Percentiles rank a stretch among this genome's conserved stretches.
phyloP scores from a whole-genome alignment of 2,797 vertebrate species.

The Scolopax rusticola region DNA sequence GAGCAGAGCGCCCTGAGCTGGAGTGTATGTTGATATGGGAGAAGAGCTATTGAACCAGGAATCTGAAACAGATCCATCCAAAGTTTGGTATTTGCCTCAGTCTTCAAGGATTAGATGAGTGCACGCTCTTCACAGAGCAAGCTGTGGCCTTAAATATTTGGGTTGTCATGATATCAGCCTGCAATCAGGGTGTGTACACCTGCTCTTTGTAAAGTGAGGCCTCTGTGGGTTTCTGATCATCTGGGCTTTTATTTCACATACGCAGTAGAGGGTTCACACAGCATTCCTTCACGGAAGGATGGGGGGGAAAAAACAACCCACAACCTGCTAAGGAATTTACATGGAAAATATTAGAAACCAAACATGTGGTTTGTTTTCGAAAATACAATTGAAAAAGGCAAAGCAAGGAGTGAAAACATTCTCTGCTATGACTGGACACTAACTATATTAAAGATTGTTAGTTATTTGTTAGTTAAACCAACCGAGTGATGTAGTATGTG shows the following conservation, averaged over 20 bases:
- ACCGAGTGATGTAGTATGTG: not conserved
- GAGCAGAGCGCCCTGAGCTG: not conserved
- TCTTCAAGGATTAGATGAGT: not conserved
- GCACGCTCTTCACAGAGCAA: not conserved
- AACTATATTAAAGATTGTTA: not conserved
- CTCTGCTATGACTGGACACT: not conserved
- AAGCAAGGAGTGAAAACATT: not conserved
- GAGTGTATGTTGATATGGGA: not conserved
- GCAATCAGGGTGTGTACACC: not conserved
- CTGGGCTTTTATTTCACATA: not conserved
- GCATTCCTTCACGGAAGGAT: not conserved
- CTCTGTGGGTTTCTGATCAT: not conserved
- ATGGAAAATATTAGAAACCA: not conserved
- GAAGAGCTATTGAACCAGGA: not conserved
- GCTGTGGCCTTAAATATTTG: not conserved
- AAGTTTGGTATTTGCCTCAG: not conserved
- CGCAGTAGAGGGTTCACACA: not conserved
- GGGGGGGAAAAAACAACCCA: rapidly evolving
- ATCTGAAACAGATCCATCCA: not conserved
- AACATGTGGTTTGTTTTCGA: not conserved
- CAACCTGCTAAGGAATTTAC: not conserved
- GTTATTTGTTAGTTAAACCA: not conserved
- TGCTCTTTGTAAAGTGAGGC: not conserved
- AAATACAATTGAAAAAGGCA: not conserved
- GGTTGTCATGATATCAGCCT: not conserved